Percentiles rank a stretch among this genome's conserved stretches.
Evolutionary conservation across 2,888 invertebrate genomes (phyloP).

Genomic region (Epiblema foenella): DNA sequence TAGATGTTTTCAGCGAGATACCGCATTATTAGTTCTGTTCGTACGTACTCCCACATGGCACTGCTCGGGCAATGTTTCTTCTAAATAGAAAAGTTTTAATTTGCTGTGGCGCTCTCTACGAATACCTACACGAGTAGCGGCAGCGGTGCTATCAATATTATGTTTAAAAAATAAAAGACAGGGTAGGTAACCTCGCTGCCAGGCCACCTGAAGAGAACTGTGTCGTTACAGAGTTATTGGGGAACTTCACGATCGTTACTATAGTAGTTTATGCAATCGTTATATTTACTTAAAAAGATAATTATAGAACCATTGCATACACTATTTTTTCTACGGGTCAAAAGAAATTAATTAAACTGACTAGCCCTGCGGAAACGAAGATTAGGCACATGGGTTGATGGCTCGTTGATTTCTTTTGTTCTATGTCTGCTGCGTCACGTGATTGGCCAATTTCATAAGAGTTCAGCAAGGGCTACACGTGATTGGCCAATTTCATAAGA

Average conservation of each 20-base stretch:
- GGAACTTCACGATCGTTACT: background rate
- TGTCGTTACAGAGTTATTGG: slow-evolving; percentile 17
- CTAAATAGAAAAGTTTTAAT: slow-evolving; percentile 76
- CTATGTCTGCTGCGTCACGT: too few species aligned
- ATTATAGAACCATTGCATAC: too few species aligned
- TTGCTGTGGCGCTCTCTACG: slow-evolving; percentile 57
- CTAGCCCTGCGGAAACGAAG: too few species aligned
- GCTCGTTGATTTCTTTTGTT: too few species aligned
- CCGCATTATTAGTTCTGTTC: slow-evolving; percentile 57
- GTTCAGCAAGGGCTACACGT: too few species aligned
- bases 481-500: too few species aligned
- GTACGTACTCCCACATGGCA: slow-evolving; percentile 56
- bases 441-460: too few species aligned
- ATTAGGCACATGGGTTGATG: too few species aligned
- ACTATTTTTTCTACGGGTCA: too few species aligned
- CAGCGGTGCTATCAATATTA: slow-evolving; percentile 23
- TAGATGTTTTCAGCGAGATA: slow-evolving; percentile 58
- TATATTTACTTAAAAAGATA: too few species aligned
- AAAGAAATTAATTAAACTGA: too few species aligned
- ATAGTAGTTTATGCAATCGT: too few species aligned
- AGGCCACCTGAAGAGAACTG: slow-evolving; percentile 7
- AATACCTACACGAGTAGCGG: slow-evolving; percentile 2
- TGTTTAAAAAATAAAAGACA: slow-evolving; percentile 31
- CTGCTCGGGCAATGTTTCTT: slow-evolving; percentile 61
- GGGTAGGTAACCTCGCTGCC: slow-evolving; percentile 25